phyloP scores from a whole-genome alignment of 2,113 vertebrate genomes.

The Cyprinodon brontotheroides region DNA sequence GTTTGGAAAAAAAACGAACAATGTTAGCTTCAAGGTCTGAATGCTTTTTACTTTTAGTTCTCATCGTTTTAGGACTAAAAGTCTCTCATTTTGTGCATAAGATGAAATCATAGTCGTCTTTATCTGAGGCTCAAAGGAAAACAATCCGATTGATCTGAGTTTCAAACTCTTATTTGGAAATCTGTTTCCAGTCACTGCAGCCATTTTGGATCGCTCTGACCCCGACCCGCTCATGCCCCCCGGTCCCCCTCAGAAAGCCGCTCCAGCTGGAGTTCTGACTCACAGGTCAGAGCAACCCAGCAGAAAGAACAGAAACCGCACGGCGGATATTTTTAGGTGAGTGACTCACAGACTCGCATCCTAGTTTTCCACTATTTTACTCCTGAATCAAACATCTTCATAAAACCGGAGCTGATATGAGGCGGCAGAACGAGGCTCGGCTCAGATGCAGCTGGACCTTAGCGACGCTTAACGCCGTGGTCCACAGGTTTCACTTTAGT shows the following conservation, averaged over 20 bases:
- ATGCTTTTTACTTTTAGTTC: too few relatives aligned
- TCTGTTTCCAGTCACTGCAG: not conserved
- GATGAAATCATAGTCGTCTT: too few relatives aligned
- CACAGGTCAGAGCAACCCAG: conserved; percentile 53
- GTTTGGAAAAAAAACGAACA: too few relatives aligned
- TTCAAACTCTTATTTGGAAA: not conserved
- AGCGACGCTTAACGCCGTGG: not conserved
- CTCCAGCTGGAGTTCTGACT: conserved; percentile 49
- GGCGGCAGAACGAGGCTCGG: conserved; percentile 1
- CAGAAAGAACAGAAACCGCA: conserved; percentile 38
- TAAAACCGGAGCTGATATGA: conserved; percentile 36
- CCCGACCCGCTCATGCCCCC: not conserved
- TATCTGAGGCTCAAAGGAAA: too few relatives aligned
- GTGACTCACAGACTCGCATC: conserved; percentile 54
- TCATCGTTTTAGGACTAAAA: too few relatives aligned
- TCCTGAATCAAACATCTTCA: conserved; percentile 25
- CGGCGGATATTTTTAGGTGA: conserved; percentile 62
- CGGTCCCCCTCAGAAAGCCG: not conserved
- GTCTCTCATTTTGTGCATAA: not conserved
- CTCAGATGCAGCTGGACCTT: not conserved
- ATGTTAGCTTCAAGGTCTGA: not conserved
- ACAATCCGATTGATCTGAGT: not conserved
- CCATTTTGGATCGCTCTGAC: conserved; percentile 11
- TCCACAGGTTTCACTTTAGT: not conserved
- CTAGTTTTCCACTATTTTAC: conserved; percentile 12